Conservation (phyloP, 2,888 invertebrate species). For the Hypselothyrea guttata region DNA sequence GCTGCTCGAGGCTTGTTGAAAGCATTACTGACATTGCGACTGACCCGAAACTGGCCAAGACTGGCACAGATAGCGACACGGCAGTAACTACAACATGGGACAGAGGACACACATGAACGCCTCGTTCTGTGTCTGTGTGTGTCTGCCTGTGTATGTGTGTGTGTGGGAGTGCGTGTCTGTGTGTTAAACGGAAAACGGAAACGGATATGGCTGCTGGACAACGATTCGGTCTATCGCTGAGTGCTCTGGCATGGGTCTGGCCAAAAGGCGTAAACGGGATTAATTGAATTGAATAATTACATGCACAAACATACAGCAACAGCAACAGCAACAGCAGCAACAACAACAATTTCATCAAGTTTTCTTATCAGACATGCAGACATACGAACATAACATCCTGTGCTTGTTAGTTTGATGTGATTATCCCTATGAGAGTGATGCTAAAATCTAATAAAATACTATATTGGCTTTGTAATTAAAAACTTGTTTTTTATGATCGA, state of each 20-base stretch:
- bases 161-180: constrained; percentile 19
- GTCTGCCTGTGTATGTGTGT: no score
- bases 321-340: constrained; percentile 11
- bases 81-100: constrained; percentile 26
- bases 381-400: no score
- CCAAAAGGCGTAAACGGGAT: constrained; percentile 65
- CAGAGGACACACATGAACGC: constrained; percentile 47
- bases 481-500: no score
- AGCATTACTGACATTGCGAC: constrained; percentile 53
- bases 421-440: no score
- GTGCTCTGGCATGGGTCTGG: constrained; percentile 17
- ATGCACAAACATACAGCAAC: constrained; percentile 35
- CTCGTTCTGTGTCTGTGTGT: constrained; percentile 25
- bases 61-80: constrained; percentile 34
- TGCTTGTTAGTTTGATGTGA: no score
- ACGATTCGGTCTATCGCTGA: constrained; percentile 39
- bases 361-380: no score
- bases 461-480: no score
- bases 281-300: constrained; percentile 79
- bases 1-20: constrained; percentile 43
- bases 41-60: constrained; percentile 57
- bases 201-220: constrained; percentile 68
- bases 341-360: constrained; percentile 7
- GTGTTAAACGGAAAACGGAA: constrained; percentile 55
- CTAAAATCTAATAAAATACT: no score